Conservation (phyloP, 2,113 vertebrate genomes). For the Sisor rabdophorus region DNA sequence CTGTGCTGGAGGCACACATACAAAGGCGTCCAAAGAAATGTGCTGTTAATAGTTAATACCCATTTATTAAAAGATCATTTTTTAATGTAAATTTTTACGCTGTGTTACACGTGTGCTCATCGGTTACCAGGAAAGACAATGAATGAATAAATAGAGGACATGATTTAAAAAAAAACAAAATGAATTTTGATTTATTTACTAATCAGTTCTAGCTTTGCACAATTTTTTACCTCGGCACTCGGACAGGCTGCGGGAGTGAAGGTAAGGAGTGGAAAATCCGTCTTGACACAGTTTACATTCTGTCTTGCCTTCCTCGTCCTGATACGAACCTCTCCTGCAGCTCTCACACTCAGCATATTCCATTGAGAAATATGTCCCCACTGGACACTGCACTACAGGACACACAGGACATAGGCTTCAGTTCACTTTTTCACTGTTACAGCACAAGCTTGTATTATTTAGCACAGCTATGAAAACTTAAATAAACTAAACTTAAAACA, state of each 20-base stretch:
- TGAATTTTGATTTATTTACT: neutral
- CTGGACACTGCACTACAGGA: slow-evolving; percentile 85
- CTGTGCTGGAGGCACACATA: slow-evolving; percentile 74
- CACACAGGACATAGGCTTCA: slow-evolving; percentile 19
- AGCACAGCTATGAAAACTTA: neutral
- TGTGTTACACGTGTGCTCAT: neutral
- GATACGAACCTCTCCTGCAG: slow-evolving; percentile 88
- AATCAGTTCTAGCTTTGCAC: neutral
- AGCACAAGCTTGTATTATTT: neutral
- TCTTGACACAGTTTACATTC: slow-evolving; percentile 87
- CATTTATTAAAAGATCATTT: neutral
- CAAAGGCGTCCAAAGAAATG: no score
- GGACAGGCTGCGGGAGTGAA: slow-evolving; percentile 82
- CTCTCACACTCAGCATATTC: slow-evolving; percentile 86
- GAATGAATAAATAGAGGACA: neutral
- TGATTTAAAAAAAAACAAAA: neutral
- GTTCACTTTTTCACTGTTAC: slow-evolving; percentile 10
- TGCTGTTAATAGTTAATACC: no score
- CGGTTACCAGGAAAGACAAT: no score
- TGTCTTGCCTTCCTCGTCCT: slow-evolving; percentile 89
- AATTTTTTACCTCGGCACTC: slow-evolving; percentile 85
- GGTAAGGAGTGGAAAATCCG: slow-evolving; percentile 85
- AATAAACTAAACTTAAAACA: no score
- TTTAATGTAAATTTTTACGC: neutral
- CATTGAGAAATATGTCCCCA: slow-evolving; percentile 90